A percentile compares a stretch with the other conserved stretches of the same genome.
Conservation (phyloP, 1,140 invertebrate genomes). For the Drosophila ananassae region DNA sequence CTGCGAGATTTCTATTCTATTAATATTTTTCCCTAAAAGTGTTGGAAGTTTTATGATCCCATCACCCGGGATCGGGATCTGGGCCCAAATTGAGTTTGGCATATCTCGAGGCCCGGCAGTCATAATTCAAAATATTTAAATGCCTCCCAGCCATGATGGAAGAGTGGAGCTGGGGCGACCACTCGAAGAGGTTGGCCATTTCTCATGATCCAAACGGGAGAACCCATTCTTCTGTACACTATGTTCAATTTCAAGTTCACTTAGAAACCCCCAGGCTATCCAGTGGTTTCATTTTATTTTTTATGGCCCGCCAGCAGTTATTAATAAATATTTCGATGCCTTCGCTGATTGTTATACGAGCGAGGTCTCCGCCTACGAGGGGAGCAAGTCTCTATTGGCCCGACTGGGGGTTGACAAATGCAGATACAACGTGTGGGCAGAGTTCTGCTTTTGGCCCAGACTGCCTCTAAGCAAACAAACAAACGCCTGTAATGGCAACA, state of each 20-base stretch:
- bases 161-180: constrained; percentile 31
- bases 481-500: constrained; percentile 31
- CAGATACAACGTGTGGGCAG: constrained; percentile 17
- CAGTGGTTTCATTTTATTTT: constrained; percentile 58
- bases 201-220: constrained; percentile 68
- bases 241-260: constrained; percentile 39
- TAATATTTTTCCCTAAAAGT: constrained; percentile 69
- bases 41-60: constrained; percentile 71
- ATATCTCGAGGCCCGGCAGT: constrained; percentile 26
- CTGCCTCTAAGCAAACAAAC: constrained; percentile 40
- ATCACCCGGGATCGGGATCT: constrained; percentile 28
- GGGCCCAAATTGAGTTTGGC: constrained; percentile 47
- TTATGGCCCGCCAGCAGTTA: constrained; percentile 59
- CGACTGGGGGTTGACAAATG: constrained; percentile 13
- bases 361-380: neutral
- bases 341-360: constrained; percentile 75
- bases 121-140: constrained; percentile 65
- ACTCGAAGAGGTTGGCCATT: constrained; percentile 57
- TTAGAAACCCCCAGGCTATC: constrained; percentile 27
- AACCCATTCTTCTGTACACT: constrained; percentile 22
- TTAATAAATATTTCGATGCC: constrained; percentile 67
- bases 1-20: constrained; percentile 67
- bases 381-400: constrained; percentile 13
- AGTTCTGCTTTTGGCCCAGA: constrained; percentile 31
- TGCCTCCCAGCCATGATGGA: constrained; percentile 61